Evolutionary conservation across 2,888 invertebrate genomes (phyloP), one percentile per base, ranked within the genome.

Genomic region (Hypolimnas misippus): DNA sequence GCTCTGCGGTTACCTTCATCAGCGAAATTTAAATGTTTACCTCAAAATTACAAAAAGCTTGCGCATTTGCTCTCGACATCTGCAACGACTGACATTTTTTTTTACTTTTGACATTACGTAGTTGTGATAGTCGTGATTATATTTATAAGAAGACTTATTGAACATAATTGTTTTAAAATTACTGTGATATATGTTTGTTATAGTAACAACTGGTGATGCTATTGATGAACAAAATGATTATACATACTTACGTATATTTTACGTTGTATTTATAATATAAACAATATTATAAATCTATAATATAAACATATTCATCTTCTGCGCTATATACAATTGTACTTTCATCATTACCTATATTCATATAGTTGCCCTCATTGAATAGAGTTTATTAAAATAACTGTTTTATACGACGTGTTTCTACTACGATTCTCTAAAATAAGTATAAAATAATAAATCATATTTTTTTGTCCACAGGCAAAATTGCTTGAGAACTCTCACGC

Each of bases 401-500:
- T n/a, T n/a, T n/a, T n/a, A n/a, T n/a, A n/a, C n/a, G n/a, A n/a
- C n/a, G n/a, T n/a, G n/a, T n/a, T n/a, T n/a, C n/a, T n/a, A n/a
- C n/a, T n/a, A n/a, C n/a, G n/a, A n/a, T n/a, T n/a, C n/a, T n/a
- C n/a, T n/a, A n/a, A n/a, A n/a, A n/a, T n/a, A n/a, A 25, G 25
- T 5, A 25, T 5, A 25, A 25, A 25, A 25, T 25, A 25, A 25
- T 25, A 25, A 25, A 25, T 25, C 25, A 25, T 16, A 3, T 51
- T 7, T 55, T 25, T 73, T 82, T 88, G 78, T 86, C 74, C 71
- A 70, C 95, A 97, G 97, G 97, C 97, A 78, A 97, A 97, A 93
- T 94, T 97, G 93, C 93, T 97, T 92, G 97, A 98, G 89, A 97
- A 96, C 75, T 97, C 97, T 72, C 97, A 97, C 87, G 96, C 97